Evolutionary conservation across 2,113 vertebrate species (phyloP).

Genomic region (Phrynocephalus versicolor): DNA sequence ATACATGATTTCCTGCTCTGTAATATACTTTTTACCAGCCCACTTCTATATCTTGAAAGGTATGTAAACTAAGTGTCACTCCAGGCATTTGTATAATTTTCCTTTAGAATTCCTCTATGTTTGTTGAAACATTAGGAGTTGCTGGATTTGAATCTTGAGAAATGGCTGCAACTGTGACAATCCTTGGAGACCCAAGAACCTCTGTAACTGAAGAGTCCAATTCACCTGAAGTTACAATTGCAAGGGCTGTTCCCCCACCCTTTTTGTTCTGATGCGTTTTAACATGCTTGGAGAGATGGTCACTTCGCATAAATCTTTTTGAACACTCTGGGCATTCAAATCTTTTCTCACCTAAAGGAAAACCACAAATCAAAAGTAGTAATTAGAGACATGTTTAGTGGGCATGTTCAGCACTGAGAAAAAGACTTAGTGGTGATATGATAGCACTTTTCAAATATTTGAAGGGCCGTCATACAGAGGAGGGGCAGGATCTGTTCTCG

Average conservation of each 20-base stretch:
- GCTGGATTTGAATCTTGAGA: conserved; percentile 96
- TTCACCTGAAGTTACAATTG: conserved; percentile 96
- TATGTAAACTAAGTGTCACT: conserved; percentile 83
- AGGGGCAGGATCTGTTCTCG: too few relatives aligned
- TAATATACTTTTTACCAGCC: conserved; percentile 81
- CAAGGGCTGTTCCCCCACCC: conserved; percentile 88
- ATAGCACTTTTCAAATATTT: too few relatives aligned
- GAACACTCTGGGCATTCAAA: conserved; percentile 98
- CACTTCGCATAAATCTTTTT: conserved; percentile 98
- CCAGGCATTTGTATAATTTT: conserved; percentile 72
- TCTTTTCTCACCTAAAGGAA: conserved; percentile 91
- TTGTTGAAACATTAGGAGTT: conserved; percentile 93
- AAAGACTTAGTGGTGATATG: too few relatives aligned
- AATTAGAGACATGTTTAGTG: not conserved
- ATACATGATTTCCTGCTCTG: conserved; percentile 76
- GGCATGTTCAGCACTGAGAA: not conserved
- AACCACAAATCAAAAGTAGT: conserved; percentile 18
- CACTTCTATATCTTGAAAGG: conserved; percentile 77
- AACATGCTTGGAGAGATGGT: conserved; percentile 98
- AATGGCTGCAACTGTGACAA: conserved; percentile 93
- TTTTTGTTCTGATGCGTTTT: conserved; percentile 99
- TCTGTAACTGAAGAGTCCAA: conserved; percentile 92
- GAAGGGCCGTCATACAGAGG: too few relatives aligned
- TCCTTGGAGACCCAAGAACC: conserved; percentile 90
- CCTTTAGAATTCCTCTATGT: conserved; percentile 90